phyloP scores from a whole-genome alignment of 2,797 vertebrate species.

The Gymnoscopelus braueri region DNA sequence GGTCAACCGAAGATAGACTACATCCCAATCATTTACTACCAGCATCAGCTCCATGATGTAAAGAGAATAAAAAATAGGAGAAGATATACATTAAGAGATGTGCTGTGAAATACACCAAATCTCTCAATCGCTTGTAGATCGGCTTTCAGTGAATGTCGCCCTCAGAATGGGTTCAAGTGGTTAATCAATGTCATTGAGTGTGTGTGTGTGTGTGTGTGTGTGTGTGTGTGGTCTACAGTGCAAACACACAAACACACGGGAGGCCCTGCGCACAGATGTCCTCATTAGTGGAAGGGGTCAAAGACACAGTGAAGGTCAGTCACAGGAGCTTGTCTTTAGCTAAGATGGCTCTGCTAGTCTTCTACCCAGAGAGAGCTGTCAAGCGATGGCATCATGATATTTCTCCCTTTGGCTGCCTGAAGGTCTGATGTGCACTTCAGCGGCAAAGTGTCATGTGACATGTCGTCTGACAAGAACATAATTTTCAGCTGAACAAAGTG shows the following conservation, averaged over 20 bases:
- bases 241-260: slow-evolving; percentile 29
- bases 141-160: slow-evolving; percentile 1
- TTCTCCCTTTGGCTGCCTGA: too few relatives aligned
- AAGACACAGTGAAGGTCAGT: slow-evolving; percentile 21
- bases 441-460: too few relatives aligned
- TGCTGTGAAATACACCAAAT: too few relatives aligned
- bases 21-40: too few relatives aligned
- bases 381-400: too few relatives aligned
- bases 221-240: not conserved
- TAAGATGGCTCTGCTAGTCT: not conserved
- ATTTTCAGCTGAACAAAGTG: too few relatives aligned
- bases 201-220: slow-evolving; percentile 3
- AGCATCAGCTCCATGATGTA: slow-evolving; percentile 35
- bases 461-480: too few relatives aligned
- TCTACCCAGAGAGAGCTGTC: not conserved
- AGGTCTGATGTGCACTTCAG: too few relatives aligned
- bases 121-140: too few relatives aligned
- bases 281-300: slow-evolving; percentile 47
- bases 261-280: slow-evolving; percentile 30
- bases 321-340: not conserved
- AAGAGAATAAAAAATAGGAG: slow-evolving; percentile 32
- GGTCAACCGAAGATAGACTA: too few relatives aligned
- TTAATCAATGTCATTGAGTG: slow-evolving; percentile 19
- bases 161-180: too few relatives aligned
- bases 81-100: slow-evolving; percentile 14